Conservation (phyloP, 2,113 vertebrate species). For the Oceanites oceanicus region DNA sequence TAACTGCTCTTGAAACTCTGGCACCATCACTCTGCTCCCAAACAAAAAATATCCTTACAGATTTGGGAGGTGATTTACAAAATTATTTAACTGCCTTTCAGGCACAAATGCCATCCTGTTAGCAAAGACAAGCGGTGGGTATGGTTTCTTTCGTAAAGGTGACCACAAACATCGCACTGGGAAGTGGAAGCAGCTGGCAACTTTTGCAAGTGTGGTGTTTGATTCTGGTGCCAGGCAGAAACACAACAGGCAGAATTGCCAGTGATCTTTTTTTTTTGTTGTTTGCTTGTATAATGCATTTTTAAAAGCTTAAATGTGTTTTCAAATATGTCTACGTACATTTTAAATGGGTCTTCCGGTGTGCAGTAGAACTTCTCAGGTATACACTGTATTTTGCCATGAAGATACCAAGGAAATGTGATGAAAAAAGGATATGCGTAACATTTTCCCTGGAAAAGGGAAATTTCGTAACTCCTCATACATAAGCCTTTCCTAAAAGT, state of each 20-base stretch:
- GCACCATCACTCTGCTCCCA: not conserved
- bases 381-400: not conserved
- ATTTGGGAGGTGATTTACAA: not conserved
- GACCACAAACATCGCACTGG: not conserved
- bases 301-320: not conserved
- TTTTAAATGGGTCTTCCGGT: not conserved
- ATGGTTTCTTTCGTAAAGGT: not conserved
- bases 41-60: not conserved
- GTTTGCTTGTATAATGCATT: not conserved
- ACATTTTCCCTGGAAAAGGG: not conserved
- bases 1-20: not conserved
- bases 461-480: not conserved
- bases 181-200: not conserved
- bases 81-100: not conserved
- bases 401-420: not conserved
- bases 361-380: not conserved
- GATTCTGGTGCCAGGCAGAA: not conserved
- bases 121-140: not conserved
- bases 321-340: not conserved
- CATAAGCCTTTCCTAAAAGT: not conserved
- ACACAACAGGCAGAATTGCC: not conserved
- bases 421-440: accelerated
- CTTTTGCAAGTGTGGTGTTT: not conserved
- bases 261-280: not conserved
- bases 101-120: not conserved